Conservation (phyloP, 2,888 invertebrate species). For the Ptychoptera contaminata region DNA sequence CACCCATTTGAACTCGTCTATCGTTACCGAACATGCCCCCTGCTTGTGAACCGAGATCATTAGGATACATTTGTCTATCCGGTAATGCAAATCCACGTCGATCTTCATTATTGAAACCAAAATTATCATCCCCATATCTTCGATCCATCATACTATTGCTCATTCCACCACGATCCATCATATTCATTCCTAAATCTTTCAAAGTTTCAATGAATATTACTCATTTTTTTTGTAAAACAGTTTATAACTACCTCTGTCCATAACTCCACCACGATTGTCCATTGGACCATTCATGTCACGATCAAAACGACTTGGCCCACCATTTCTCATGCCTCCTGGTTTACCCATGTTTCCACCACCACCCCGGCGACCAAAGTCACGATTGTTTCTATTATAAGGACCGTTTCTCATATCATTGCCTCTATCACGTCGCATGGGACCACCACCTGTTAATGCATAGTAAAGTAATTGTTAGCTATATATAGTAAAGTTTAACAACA, state of each 20-base stretch:
- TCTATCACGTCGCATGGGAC: slow-evolving; percentile 14
- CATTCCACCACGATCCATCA: slow-evolving; percentile 2
- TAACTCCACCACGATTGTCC: slow-evolving; percentile 3
- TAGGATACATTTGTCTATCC: slow-evolving; percentile 7
- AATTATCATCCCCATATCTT: slow-evolving; percentile 6
- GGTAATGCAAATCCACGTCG: slow-evolving; percentile 27
- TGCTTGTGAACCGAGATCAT: slow-evolving; percentile 6
- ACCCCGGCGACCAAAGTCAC: slow-evolving; percentile 1
- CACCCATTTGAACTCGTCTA: slow-evolving; percentile 6
- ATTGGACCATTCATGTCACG: slow-evolving; percentile 23
- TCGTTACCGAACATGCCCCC: slow-evolving; percentile 5
- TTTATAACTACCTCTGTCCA: background rate
- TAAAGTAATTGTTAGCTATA: too few species aligned
- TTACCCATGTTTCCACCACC: slow-evolving; percentile 9
- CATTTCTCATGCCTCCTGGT: slow-evolving; percentile 13
- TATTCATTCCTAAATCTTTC: slow-evolving; percentile 3
- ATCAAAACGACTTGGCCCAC: slow-evolving; percentile 20
- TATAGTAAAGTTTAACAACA: too few species aligned
- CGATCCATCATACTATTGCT: slow-evolving; percentile 3
- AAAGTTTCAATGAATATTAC: background rate
- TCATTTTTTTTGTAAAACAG: background rate
- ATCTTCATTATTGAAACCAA: slow-evolving; percentile 19
- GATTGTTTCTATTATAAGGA: slow-evolving; percentile 9
- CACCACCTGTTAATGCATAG: slow-evolving; percentile 12
- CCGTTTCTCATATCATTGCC: slow-evolving; percentile 11